Base-by-base conservation (phyloP, 2,888 invertebrate species). In the Drosophila koepferae region DNA sequence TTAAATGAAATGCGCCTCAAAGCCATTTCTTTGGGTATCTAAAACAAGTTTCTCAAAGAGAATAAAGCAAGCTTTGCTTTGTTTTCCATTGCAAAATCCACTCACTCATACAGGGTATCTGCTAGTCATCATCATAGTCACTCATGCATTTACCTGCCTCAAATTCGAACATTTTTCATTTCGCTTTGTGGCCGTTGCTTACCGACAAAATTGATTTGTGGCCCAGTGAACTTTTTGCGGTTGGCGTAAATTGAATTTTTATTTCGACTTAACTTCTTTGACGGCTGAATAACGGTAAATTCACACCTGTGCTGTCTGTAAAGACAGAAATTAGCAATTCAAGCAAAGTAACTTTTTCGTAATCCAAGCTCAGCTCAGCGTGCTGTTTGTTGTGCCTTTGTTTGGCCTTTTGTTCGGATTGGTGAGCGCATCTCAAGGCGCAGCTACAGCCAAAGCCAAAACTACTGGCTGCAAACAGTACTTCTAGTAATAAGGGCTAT, bases 121-220 rank as follows among this genome's bases (percentile, higher is more conserved):
- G 18, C 2, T 2, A 49, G 60, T 60, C 60, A 31, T 38, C 16
- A 18, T 9, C 3, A 16, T 6, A 1, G 31, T 31, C 2, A 6
- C 9, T 20, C 8, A n/a, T 10, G 4, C 49, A 10, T 2, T 5
- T 12, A 12, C 1, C 20, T 18, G 9, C n/a, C 36, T 28, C 40
- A 46, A 49, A 74, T 67, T 64, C 48, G 34, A 63, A 53, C 71
- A 53, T 48, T 34, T 43, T 53, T 67, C 63, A 46, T 68, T 76
- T 71, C 60, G 41, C 59, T 59, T 61, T 54, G 56, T 49, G 55
- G 71, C n/a, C 18, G 56, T 49, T 46, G 82, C 77, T 66, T 74
- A 74, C 69, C 64, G 64, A 51, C 44, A 82, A 82, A 82, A 81
- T 88, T 85, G 86, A 85, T 86, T 88, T 86, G 89, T 77, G 82